phyloP scores from a whole-genome alignment of 2,797 vertebrate genomes.

The Rhinogobio ventralis region DNA sequence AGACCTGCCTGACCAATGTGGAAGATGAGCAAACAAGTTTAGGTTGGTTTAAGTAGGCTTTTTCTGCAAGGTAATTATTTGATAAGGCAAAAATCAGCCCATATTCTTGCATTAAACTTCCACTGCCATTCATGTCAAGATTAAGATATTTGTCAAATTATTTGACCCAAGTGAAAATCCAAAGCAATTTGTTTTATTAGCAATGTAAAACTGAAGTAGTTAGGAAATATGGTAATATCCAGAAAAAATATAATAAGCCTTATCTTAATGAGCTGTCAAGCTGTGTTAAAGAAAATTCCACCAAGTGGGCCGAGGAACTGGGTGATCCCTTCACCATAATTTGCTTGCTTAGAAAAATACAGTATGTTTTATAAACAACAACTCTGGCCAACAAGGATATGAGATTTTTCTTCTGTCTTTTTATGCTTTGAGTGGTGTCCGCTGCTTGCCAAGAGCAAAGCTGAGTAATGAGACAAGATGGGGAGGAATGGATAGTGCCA shows the following conservation, averaged over 20 bases:
- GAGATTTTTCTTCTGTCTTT: constrained; percentile 42
- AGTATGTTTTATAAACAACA: constrained; percentile 47
- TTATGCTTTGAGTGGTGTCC: constrained; percentile 45
- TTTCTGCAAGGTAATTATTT: not conserved
- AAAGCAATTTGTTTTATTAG: constrained; percentile 16
- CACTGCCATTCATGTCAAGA: not conserved
- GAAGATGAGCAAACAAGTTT: not conserved
- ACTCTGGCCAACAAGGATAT: constrained; percentile 42
- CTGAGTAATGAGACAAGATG: constrained; percentile 55
- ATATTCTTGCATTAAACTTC: constrained; percentile 3
- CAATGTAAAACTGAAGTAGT: constrained; percentile 12
- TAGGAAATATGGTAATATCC: not conserved
- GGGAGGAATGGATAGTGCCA: constrained; percentile 53
- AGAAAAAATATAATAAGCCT: constrained; percentile 19
- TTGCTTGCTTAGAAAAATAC: constrained; percentile 42
- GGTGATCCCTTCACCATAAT: constrained; percentile 19
- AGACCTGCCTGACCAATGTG: not conserved
- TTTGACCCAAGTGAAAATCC: not conserved
- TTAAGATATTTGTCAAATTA: constrained; percentile 2
- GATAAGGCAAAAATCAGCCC: not conserved
- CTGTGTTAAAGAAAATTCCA: constrained; percentile 11
- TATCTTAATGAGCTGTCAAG: constrained; percentile 24
- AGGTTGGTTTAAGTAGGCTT: not conserved
- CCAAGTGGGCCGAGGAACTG: not conserved
- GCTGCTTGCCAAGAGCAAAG: constrained; percentile 54